Conservation (phyloP, 2,113 vertebrate genomes). For the Neodontobutis hainanensis region DNA sequence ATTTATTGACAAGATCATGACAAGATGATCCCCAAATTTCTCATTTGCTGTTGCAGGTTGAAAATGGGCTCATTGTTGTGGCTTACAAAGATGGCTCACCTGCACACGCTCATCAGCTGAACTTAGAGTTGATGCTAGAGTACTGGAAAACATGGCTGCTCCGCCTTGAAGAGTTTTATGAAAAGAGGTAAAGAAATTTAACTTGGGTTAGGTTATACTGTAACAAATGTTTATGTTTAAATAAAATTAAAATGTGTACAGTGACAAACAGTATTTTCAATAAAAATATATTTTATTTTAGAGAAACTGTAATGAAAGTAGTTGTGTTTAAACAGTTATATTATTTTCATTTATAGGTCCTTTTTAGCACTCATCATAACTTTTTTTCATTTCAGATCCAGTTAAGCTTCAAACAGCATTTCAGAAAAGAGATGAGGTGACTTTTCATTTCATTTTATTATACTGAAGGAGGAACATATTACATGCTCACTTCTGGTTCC, state of each 20-base stretch:
- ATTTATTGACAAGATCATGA: too few species aligned
- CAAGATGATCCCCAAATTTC: neutral
- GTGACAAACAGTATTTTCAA: neutral
- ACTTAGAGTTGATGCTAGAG: constrained; percentile 76
- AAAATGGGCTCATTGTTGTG: constrained; percentile 90
- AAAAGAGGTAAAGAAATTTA: constrained; percentile 62
- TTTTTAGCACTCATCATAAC: neutral
- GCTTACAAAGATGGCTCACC: constrained; percentile 93
- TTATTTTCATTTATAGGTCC: neutral
- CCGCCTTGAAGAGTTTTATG: constrained; percentile 85
- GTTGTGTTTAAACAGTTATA: neutral
- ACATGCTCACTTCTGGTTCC: neutral
- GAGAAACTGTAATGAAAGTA: neutral
- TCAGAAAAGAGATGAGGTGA: constrained; percentile 28
- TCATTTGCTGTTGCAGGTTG: constrained; percentile 77
- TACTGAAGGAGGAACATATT: neutral
- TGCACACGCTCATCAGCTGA: constrained; percentile 87
- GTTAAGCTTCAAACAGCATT: constrained; percentile 1
- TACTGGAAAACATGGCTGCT: constrained; percentile 93
- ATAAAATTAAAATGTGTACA: neutral
- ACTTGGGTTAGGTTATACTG: neutral
- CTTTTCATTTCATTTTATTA: neutral
- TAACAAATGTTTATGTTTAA: neutral
- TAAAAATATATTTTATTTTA: neutral
- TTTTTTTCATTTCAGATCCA: constrained; percentile 45